These are phyloP conservation scores for Ceratotherium simum DNA, from an alignment of 2,113 vertebrate species.

Conservation along the genomic window DNA sequence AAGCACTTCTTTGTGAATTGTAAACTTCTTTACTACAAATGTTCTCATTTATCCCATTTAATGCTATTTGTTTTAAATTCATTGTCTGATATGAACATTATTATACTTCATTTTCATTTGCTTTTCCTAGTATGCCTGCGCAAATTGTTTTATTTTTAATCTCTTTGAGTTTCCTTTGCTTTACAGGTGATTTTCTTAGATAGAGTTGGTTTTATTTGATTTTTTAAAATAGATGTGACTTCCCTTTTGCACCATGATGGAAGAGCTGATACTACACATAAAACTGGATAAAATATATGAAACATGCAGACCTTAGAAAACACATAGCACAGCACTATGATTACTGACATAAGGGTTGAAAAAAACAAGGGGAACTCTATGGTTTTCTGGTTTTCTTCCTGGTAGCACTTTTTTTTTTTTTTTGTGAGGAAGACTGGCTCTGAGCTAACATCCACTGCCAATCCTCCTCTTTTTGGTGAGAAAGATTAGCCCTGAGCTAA, in stretches of 20 bases:
- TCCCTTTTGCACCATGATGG: neutral
- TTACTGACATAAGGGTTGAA: too few species aligned
- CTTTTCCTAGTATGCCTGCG: neutral
- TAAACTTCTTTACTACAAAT: neutral
- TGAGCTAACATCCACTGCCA: too few species aligned
- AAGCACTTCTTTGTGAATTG: neutral
- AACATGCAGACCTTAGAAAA: neutral
- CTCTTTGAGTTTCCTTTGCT: conserved; percentile 7
- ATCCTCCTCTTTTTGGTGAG: too few species aligned
- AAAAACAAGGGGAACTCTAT: too few species aligned
- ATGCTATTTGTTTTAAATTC: conserved; percentile 5
- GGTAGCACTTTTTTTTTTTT: neutral
- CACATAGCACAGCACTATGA: neutral
- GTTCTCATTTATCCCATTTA: conserved; percentile 16
- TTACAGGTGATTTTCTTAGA: neutral
- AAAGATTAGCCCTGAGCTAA: too few species aligned
- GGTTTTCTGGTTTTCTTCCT: neutral
- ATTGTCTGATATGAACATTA: neutral
- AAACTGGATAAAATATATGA: neutral
- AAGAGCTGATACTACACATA: neutral
- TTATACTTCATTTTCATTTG: conserved; percentile 18
- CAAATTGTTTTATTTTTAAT: conserved; percentile 22
- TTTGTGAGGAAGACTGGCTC: too few species aligned
- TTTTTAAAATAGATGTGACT: neutral
- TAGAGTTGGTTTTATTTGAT: neutral